Percentiles rank a stretch among this genome's conserved stretches.
These are phyloP conservation scores for Cathartes aura DNA, from an alignment of 2,113 vertebrate genomes.

Conservation along the genomic window DNA sequence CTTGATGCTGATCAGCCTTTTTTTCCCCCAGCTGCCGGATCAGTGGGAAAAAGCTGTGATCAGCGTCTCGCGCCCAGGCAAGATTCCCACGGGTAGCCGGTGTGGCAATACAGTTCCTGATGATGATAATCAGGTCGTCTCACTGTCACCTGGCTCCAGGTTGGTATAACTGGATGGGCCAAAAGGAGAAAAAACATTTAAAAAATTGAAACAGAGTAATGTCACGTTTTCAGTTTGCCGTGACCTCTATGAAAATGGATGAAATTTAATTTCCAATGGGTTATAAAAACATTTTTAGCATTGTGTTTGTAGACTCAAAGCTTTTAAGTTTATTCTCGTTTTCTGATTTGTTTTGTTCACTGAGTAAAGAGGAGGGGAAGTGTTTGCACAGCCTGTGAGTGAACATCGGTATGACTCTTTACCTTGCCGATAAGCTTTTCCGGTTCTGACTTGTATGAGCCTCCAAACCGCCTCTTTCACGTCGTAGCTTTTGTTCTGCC, in stretches of 20 bases:
- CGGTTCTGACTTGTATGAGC: background rate
- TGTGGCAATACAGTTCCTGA: constrained; percentile 93
- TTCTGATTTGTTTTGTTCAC: background rate
- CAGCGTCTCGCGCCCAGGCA: constrained; percentile 84
- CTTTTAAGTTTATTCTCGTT: background rate
- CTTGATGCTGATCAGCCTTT: background rate
- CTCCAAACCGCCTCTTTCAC: background rate
- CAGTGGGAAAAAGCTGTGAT: constrained; percentile 96
- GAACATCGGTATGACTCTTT: background rate
- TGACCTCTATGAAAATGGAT: background rate
- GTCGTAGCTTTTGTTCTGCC: background rate
- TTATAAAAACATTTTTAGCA: background rate
- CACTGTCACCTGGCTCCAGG: constrained; percentile 91
- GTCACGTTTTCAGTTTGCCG: background rate
- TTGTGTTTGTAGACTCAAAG: background rate
- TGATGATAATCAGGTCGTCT: constrained; percentile 92
- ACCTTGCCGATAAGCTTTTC: background rate
- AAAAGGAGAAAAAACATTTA: background rate
- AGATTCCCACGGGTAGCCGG: constrained; percentile 87
- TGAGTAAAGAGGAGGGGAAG: background rate
- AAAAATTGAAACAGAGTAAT: background rate
- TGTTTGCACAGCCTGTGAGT: constrained; percentile 21
- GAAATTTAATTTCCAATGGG: background rate
- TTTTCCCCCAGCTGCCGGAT: constrained; percentile 85
- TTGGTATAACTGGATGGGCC: constrained; percentile 39